Evolutionary conservation across 2,797 vertebrate genomes (phyloP).

Genomic region (Amblyraja radiata): DNA sequence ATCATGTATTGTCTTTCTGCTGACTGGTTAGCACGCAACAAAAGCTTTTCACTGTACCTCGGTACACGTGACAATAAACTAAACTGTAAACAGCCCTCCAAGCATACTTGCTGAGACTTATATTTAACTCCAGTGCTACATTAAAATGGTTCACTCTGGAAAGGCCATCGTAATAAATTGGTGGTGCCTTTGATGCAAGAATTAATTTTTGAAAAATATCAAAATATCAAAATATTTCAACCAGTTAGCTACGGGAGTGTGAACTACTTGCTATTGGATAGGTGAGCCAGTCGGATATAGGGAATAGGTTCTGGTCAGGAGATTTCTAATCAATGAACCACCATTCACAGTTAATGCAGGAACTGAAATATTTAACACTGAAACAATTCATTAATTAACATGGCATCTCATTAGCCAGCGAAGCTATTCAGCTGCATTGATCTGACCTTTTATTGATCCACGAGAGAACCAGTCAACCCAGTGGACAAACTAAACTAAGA

Average conservation of each 20-base stretch:
- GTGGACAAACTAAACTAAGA: neutral
- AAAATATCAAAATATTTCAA: neutral
- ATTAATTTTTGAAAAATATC: neutral
- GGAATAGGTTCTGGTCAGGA: no score
- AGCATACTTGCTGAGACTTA: neutral
- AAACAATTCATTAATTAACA: conserved; percentile 16
- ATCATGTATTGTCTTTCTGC: no score
- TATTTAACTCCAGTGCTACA: neutral
- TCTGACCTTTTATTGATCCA: neutral
- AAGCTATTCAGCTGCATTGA: neutral
- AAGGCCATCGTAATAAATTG: no score
- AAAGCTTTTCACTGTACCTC: no score
- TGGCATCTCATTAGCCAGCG: neutral
- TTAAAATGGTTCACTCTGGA: neutral
- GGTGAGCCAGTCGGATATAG: no score
- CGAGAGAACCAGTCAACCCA: neutral
- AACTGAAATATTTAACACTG: neutral
- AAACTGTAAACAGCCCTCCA: no score
- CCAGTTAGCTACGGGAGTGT: neutral
- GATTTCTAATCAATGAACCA: neutral
- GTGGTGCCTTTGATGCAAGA: neutral
- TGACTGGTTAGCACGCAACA: no score
- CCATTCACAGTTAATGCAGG: neutral
- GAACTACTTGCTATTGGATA: neutral
- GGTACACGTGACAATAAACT: no score